Evolutionary conservation across 92 coral and sea anemone species (phyloP).

Genomic region (Epizoanthus rinbou): DNA sequence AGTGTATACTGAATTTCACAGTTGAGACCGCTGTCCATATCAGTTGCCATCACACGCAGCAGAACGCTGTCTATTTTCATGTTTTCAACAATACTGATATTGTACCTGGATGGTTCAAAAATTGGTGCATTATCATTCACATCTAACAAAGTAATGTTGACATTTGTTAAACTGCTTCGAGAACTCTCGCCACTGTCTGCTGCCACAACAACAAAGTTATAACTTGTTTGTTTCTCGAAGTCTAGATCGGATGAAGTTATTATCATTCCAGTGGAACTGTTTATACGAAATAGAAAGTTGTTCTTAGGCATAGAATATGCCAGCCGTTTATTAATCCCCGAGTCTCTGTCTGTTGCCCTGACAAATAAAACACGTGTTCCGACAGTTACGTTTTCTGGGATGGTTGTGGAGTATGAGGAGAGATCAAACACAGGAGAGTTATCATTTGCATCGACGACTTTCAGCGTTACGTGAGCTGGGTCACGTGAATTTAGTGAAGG

Average conservation of each 20-base stretch:
- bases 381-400: conserved; percentile 20
- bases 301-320: conserved; percentile 36
- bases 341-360: conserved; percentile 67
- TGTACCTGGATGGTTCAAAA: not conserved
- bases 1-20: not conserved
- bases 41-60: conserved; percentile 11
- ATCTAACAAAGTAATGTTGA: conserved; percentile 1
- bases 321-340: conserved; percentile 54
- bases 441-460: conserved; percentile 52
- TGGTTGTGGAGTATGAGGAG: conserved; percentile 33
- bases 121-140: conserved; percentile 6
- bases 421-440: conserved; percentile 45
- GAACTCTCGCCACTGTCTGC: not conserved
- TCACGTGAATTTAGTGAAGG: conserved; percentile 47
- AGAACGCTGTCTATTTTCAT: not conserved
- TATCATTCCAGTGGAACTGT: conserved; percentile 8
- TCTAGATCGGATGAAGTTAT: not conserved
- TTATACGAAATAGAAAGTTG: not conserved
- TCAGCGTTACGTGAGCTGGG: conserved; percentile 43
- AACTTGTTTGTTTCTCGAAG: not conserved
- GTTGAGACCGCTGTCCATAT: not conserved
- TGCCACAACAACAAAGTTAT: not conserved
- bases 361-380: conserved; percentile 22
- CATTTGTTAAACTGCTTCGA: conserved; percentile 2
- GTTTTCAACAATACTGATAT: conserved; percentile 28